A percentile compares a stretch with the other conserved stretches of the same genome.
These are phyloP conservation scores for Mergus octosetaceus DNA, from an alignment of 2,797 vertebrate species.

Conservation along the genomic window DNA sequence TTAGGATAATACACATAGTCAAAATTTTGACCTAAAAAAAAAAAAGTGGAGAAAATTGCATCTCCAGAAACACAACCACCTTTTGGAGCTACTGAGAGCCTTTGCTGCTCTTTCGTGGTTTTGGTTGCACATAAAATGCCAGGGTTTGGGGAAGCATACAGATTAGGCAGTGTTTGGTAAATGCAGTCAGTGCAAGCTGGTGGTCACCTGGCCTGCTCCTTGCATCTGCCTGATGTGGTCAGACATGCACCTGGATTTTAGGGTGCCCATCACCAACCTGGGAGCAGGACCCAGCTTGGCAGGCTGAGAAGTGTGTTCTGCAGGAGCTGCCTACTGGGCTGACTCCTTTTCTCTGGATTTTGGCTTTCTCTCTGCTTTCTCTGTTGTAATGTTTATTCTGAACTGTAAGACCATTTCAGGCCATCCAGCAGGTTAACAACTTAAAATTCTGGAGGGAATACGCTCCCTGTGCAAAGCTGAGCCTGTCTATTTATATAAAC, in stretches of 20 bases:
- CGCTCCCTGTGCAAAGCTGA: not conserved
- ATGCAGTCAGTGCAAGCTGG: not conserved
- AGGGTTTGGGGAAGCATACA: not conserved
- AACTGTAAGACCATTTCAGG: not conserved
- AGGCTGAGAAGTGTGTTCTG: not conserved
- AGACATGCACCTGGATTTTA: not conserved
- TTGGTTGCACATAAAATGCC: not conserved
- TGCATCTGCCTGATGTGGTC: not conserved
- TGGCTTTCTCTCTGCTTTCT: not conserved
- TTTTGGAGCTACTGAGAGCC: not conserved
- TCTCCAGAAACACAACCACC: not conserved
- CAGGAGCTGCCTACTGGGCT: not conserved
- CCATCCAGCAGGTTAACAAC: not conserved
- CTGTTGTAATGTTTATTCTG: not conserved
- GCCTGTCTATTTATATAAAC: not conserved
- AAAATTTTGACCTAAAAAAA: not conserved
- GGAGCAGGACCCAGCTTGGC: accelerated
- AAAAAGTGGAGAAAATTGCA: not conserved
- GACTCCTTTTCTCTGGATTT: not conserved
- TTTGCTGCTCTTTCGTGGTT: not conserved
- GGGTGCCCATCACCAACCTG: not conserved
- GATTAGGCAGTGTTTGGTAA: not conserved
- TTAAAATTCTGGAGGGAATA: not conserved
- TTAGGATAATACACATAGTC: not conserved
- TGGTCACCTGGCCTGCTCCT: not conserved